Evolutionary conservation across 2,113 vertebrate species (phyloP).

Genomic region (Cavia aperea): DNA sequence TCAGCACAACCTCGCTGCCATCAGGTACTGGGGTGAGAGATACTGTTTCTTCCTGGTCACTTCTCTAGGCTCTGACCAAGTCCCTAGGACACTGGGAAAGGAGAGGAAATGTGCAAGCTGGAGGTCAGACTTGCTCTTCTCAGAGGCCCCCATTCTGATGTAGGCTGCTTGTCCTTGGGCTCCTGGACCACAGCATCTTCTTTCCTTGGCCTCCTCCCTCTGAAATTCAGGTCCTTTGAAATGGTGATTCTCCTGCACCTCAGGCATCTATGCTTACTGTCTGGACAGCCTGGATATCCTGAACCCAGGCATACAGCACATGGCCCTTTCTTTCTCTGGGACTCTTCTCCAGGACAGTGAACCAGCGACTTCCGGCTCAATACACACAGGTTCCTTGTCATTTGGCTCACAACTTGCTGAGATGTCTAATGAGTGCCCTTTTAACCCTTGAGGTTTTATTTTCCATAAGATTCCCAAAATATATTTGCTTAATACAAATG

Average conservation of each 20-base stretch:
- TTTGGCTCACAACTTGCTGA: background rate
- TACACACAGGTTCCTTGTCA: background rate
- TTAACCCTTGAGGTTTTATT: constrained; percentile 65
- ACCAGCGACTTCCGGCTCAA: background rate
- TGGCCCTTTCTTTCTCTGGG: background rate
- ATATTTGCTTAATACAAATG: constrained; percentile 47
- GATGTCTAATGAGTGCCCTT: constrained; percentile 31
- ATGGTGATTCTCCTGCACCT: background rate
- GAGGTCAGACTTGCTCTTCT: background rate
- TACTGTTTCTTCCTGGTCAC: background rate
- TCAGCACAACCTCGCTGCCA: background rate
- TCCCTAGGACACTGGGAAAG: background rate
- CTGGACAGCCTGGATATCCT: background rate
- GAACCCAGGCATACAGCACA: rapidly evolving
- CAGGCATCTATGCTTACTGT: rapidly evolving
- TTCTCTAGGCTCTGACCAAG: background rate
- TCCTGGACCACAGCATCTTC: background rate
- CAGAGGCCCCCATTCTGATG: background rate
- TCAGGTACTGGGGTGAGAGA: background rate
- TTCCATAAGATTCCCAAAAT: constrained; percentile 68
- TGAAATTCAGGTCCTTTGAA: background rate
- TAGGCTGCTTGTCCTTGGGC: background rate
- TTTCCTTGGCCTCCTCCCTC: background rate
- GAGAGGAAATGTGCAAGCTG: background rate
- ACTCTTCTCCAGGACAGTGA: background rate